Percentiles rank a stretch among this genome's conserved stretches.
Evolutionary conservation across 2,113 vertebrate species (phyloP).

Genomic region (Platanista minor): DNA sequence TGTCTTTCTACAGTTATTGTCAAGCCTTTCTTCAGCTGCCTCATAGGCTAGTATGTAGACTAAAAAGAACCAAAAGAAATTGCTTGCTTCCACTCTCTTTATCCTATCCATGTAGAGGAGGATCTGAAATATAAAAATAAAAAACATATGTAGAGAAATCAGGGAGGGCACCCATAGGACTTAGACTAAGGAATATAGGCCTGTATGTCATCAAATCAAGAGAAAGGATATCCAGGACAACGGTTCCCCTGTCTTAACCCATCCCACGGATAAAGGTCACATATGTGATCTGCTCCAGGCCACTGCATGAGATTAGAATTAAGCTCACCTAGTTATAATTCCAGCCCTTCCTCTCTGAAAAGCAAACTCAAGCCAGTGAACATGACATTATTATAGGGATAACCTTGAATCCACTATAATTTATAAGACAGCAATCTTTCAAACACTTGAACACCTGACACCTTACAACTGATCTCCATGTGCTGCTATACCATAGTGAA

Average conservation of each 20-base stretch:
- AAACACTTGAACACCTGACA: slow-evolving; percentile 13
- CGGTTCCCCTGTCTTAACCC: not conserved
- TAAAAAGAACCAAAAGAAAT: not conserved
- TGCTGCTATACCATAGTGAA: not conserved
- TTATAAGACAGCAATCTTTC: slow-evolving; percentile 52
- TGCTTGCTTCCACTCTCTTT: not conserved
- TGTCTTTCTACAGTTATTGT: not conserved
- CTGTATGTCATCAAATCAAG: not conserved
- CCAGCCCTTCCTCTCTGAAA: slow-evolving; percentile 15
- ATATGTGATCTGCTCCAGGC: not conserved
- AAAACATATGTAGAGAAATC: not conserved
- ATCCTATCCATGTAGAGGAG: not conserved
- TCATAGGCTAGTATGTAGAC: not conserved
- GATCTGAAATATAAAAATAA: not conserved
- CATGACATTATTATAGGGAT: slow-evolving; percentile 31
- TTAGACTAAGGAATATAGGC: not conserved
- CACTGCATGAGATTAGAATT: not conserved
- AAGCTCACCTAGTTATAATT: slow-evolving; percentile 1
- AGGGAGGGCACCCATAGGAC: not conserved
- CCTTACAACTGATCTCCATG: not conserved
- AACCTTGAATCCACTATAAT: slow-evolving; percentile 36
- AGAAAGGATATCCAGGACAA: not conserved
- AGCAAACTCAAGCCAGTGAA: slow-evolving; percentile 27
- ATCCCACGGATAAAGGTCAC: not conserved
- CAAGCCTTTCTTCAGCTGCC: not conserved